Base-by-base conservation (phyloP, 2,113 vertebrate species). In the Callaeas wilsoni region DNA sequence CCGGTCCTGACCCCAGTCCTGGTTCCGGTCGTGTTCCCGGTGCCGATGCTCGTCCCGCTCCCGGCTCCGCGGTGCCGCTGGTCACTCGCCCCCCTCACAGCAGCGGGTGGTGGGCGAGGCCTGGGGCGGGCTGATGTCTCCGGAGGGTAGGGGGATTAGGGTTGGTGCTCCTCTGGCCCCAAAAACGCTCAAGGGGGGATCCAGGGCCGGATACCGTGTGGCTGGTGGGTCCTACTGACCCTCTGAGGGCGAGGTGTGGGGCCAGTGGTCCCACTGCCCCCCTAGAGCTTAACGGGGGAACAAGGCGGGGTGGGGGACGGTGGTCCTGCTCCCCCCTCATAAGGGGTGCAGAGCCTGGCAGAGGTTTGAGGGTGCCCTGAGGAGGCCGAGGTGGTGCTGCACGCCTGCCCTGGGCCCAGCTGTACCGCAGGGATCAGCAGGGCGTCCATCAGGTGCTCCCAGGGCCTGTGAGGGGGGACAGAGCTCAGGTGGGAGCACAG, bases 161-260 rank as follows among this genome's bases (percentile, higher is more conserved):
- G 22, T 18, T 23, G 29, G 22, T 5, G 57, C 8, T 35, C 17
- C 30, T 42, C 0, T 4, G 17, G 3, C 13, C 23, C 25, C n/a
- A 9, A 0, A 8, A 42, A 1, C 11, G 1, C 69, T 19, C 7
- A 4, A 1, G 12, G 11, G 2, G 5, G 16, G 16, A 2, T 9
- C 0, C 8, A 3, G 39, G 22, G 14, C 33, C 65, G 52, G 71
- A 1, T 33, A 0, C 7, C 1, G 35, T 18, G 25, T 2, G n/a
- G 10, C 7, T 27, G 21, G 16, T 22, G 63, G 29, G 17, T 53
- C 2, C 29, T 5, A 3, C 20, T 3, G 27, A 2, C 46, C 5
- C 19, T 16, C 0, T 22, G 18, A 30, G 56, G 30, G 8, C 11
- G 30, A 22, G 16, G 16, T 5, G 29, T 29, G 64, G 13, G 50